Conservation (phyloP, 2,888 invertebrate species). For the Blastobasis lacticolella region DNA sequence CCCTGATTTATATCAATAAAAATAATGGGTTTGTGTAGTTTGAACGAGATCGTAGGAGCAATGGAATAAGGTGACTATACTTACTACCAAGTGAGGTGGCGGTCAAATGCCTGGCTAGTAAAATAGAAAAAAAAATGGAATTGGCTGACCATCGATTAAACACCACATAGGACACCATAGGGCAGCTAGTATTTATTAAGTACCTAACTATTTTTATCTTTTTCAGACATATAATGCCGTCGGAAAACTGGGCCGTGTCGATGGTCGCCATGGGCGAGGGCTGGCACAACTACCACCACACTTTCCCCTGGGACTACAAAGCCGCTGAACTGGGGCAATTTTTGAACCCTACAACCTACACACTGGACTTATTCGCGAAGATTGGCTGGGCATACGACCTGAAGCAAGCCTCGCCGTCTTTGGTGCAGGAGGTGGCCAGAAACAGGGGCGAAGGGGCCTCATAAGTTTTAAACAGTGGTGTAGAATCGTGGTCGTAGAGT, state of each 20-base stretch:
- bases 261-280: slow-evolving; percentile 87
- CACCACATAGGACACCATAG: too few species aligned
- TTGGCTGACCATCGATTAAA: too few species aligned
- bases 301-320: slow-evolving; percentile 95
- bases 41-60: too few species aligned
- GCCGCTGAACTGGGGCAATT: slow-evolving; percentile 87
- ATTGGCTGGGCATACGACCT: slow-evolving; percentile 87
- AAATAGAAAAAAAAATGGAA: too few species aligned
- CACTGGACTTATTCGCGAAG: slow-evolving; percentile 80
- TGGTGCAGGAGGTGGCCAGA: slow-evolving; percentile 62
- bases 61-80: too few species aligned
- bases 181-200: too few species aligned
- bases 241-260: slow-evolving; percentile 84
- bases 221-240: slow-evolving; percentile 83
- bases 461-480: background rate
- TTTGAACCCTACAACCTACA: slow-evolving; percentile 80
- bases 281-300: slow-evolving; percentile 96
- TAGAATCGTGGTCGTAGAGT: background rate
- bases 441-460: slow-evolving; percentile 60
- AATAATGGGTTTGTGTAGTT: too few species aligned
- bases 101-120: too few species aligned
- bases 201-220: background rate
- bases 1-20: too few species aligned
- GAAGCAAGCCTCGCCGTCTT: slow-evolving; percentile 75
- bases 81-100: too few species aligned